Evolutionary conservation across 2,888 invertebrate species (phyloP).

Genomic region (Coecobrya sp.): DNA sequence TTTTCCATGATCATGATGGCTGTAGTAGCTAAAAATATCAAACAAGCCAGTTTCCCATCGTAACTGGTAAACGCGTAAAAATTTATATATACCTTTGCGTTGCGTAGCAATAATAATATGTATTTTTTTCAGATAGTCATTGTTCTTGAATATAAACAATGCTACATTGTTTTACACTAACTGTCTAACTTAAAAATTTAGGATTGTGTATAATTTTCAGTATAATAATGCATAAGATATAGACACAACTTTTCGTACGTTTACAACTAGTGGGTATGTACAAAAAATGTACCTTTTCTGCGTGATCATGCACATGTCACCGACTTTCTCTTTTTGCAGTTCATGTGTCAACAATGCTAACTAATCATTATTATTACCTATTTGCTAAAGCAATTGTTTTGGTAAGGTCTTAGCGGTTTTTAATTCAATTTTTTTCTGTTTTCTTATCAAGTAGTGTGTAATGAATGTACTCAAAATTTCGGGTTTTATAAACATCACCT

Average conservation of each 20-base stretch:
- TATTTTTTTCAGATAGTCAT: slow-evolving; percentile 20
- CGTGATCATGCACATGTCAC: neutral
- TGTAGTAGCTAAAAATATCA: slow-evolving; percentile 41
- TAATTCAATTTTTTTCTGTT: neutral
- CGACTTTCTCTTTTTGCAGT: neutral
- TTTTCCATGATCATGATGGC: neutral
- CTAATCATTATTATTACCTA: neutral
- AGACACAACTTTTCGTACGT: neutral
- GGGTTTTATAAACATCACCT: neutral
- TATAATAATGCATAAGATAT: neutral
- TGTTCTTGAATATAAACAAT: slow-evolving; percentile 35
- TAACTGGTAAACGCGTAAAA: slow-evolving; percentile 48
- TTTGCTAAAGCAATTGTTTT: slow-evolving; percentile 1
- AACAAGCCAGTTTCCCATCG: slow-evolving; percentile 20
- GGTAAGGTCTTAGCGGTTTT: slow-evolving; percentile 15
- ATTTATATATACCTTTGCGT: neutral
- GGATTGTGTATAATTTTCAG: neutral
- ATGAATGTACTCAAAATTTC: slow-evolving; percentile 50
- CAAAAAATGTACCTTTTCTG: neutral
- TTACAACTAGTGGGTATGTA: neutral
- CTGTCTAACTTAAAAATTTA: neutral
- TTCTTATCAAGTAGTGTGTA: neutral
- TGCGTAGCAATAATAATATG: slow-evolving; percentile 39
- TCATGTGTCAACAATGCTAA: neutral
- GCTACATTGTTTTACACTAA: neutral